These are phyloP conservation scores for Drosophila siamana DNA, from an alignment of 2,888 invertebrate genomes.

Conservation along the genomic window DNA sequence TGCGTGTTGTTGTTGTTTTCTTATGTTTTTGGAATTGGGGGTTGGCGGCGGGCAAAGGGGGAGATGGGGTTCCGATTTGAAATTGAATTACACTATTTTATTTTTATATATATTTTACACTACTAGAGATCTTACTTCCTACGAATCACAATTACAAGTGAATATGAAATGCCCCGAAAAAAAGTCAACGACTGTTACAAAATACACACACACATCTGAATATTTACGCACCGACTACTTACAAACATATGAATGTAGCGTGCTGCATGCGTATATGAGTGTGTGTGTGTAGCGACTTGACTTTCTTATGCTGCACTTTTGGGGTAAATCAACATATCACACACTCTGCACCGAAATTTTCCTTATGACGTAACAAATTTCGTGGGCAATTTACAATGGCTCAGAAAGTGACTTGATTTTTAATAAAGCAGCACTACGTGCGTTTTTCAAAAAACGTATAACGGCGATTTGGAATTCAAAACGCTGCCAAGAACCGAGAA, in stretches of 20 bases:
- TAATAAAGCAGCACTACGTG: constrained; percentile 3
- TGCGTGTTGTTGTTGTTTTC: constrained; percentile 19
- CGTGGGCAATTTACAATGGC: constrained; percentile 15
- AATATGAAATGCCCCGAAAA: constrained; percentile 45
- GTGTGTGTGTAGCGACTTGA: constrained; percentile 5
- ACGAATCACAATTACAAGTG: constrained; percentile 77
- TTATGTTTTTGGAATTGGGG: neutral
- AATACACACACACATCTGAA: constrained; percentile 29
- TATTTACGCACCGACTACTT: constrained; percentile 47
- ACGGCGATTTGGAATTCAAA: constrained; percentile 46
- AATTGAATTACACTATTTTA: constrained; percentile 64
- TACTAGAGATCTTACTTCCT: constrained; percentile 77
- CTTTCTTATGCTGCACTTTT: constrained; percentile 22
- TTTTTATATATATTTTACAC: constrained; percentile 51
- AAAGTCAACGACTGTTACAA: constrained; percentile 35
- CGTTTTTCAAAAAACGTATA: constrained; percentile 26
- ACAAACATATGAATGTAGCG: constrained; percentile 4
- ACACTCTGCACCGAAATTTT: constrained; percentile 49
- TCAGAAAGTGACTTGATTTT: constrained; percentile 8
- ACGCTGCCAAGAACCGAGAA: constrained; percentile 24
- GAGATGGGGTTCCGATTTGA: constrained; percentile 62
- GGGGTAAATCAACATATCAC: constrained; percentile 23
- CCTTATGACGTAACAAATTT: constrained; percentile 60
- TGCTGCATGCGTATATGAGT: constrained; percentile 1
- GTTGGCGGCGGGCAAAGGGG: constrained; percentile 2